A percentile compares a stretch with the other conserved stretches of the same genome.
Evolutionary conservation across 2,797 vertebrate genomes (phyloP).

Genomic region (Chrysocyon brachyurus): DNA sequence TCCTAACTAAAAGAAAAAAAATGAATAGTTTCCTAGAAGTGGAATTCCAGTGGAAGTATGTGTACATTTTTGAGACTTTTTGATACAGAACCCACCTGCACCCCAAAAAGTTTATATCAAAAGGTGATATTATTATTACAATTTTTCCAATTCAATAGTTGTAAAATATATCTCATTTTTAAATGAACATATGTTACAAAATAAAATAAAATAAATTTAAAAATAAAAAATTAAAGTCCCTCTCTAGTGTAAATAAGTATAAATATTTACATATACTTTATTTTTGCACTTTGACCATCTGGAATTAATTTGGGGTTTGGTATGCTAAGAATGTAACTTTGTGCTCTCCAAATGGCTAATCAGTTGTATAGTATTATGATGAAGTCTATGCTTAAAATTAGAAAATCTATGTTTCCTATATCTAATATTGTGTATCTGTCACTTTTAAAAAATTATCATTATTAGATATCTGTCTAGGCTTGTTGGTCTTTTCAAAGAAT

Average conservation of each 20-base stretch:
- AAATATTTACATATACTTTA: conserved; percentile 18
- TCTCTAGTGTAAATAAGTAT: neutral
- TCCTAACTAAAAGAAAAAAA: too few species aligned
- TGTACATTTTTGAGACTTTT: neutral
- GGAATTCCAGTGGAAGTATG: neutral
- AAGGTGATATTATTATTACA: neutral
- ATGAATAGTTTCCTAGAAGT: neutral
- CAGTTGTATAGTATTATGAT: neutral
- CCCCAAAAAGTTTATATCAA: neutral
- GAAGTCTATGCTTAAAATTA: neutral
- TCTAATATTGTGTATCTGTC: neutral
- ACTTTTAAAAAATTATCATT: neutral
- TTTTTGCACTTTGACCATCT: neutral
- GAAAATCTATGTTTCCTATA: conserved; percentile 4
- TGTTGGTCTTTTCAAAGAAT: neutral
- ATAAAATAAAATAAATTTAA: neutral
- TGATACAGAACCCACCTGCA: neutral
- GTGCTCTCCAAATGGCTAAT: conserved; percentile 16
- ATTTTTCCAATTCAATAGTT: neutral
- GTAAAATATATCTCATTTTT: neutral
- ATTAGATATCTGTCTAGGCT: neutral
- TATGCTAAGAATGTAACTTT: neutral
- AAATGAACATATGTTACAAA: neutral
- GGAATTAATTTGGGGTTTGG: neutral
- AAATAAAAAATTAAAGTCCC: neutral